Conservation (phyloP, 2,888 invertebrate species). For the Drosophila rellima region DNA sequence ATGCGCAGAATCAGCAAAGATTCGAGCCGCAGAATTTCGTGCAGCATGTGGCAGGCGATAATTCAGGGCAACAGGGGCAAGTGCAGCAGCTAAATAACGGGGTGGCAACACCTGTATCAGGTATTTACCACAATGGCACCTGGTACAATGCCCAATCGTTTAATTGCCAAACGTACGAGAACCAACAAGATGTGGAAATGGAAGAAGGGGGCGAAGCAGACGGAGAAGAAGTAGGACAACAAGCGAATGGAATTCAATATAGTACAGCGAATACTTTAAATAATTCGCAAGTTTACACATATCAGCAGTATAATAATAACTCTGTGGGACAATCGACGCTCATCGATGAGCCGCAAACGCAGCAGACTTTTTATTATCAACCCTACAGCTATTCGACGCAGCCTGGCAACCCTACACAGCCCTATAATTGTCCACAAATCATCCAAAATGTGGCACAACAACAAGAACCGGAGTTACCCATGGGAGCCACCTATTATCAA, state of each 20-base stretch:
- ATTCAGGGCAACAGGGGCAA: not conserved
- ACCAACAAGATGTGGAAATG: not conserved
- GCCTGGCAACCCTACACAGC: not conserved
- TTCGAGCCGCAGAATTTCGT: not conserved
- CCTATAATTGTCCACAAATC: not conserved
- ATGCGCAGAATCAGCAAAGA: not conserved
- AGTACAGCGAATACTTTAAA: no score
- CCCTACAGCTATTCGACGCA: not conserved
- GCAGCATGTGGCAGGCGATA: not conserved
- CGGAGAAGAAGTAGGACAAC: not conserved
- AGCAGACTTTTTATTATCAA: conserved; percentile 1
- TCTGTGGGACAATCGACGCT: not conserved
- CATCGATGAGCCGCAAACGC: not conserved
- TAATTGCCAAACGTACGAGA: not conserved
- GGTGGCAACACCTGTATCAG: not conserved
- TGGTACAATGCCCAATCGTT: conserved; percentile 19
- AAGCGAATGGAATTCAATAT: not conserved
- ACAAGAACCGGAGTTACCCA: not conserved
- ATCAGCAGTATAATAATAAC: not conserved
- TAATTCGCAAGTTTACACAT: not conserved
- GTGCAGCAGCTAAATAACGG: not conserved
- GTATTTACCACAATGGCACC: conserved; percentile 22
- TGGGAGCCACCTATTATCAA: conserved; percentile 1
- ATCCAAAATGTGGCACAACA: not conserved
- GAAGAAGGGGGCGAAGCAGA: not conserved